Conservation (phyloP, 37 sponge, comb jelly and placozoan genomes). For the Theonella swinhoei region DNA sequence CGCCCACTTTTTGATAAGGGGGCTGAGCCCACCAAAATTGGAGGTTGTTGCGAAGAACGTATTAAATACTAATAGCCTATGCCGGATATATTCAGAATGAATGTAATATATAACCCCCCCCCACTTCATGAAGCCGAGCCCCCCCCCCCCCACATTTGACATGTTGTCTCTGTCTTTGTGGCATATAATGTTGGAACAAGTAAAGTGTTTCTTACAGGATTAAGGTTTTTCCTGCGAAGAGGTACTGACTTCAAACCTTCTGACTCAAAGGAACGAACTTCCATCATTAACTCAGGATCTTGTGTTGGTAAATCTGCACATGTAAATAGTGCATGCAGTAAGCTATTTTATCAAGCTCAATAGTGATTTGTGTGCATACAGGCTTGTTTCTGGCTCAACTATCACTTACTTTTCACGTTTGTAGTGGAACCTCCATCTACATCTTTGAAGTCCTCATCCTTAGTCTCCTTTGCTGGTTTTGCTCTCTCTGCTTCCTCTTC, state of each 20-base stretch:
- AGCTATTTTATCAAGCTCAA: too few relatives aligned
- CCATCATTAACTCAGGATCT: constrained; percentile 28
- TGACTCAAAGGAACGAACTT: constrained; percentile 48
- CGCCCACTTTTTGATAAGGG: too few relatives aligned
- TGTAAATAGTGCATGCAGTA: too few relatives aligned
- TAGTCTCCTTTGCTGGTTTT: neutral
- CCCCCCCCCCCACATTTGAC: too few relatives aligned
- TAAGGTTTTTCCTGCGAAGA: constrained; percentile 35
- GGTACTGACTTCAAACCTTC: constrained; percentile 29
- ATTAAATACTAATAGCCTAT: too few relatives aligned
- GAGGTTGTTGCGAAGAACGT: too few relatives aligned
- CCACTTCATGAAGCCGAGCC: neutral
- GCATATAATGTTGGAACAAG: neutral
- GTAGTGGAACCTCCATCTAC: neutral
- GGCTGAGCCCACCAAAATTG: too few relatives aligned
- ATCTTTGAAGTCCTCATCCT: neutral
- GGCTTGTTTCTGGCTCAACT: neutral
- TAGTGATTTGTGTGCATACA: too few relatives aligned
- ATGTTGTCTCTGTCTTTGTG: too few relatives aligned
- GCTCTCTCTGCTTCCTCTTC: neutral
- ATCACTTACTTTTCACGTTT: neutral
- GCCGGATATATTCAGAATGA: too few relatives aligned
- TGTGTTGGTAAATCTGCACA: neutral
- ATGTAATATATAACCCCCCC: too few relatives aligned
- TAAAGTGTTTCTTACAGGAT: constrained; percentile 36